A percentile compares a stretch with the other conserved stretches of the same genome.
Conservation (phyloP, 2,888 invertebrate genomes). For the Heteromurus nitidus region DNA sequence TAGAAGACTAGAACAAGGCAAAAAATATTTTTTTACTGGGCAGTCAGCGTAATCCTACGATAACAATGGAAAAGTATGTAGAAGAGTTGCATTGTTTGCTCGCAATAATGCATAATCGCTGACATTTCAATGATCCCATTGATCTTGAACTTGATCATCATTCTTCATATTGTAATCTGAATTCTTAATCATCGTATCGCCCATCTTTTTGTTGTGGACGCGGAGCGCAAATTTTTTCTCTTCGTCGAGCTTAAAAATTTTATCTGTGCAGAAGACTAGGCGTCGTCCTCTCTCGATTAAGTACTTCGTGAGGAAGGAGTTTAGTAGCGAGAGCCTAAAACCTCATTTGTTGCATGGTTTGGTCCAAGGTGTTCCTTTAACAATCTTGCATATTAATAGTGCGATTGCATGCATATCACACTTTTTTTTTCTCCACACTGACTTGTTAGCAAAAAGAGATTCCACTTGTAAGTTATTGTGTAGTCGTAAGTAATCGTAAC, state of each 20-base stretch:
- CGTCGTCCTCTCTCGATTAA: conserved; percentile 10
- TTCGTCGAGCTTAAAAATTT: conserved; percentile 1
- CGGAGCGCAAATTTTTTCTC: background rate
- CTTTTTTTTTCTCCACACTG: too few species aligned
- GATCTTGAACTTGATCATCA: conserved; percentile 45
- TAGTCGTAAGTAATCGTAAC: background rate
- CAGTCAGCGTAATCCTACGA: too few species aligned
- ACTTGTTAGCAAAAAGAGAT: too few species aligned
- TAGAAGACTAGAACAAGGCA: background rate
- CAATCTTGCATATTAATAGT: background rate
- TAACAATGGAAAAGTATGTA: too few species aligned
- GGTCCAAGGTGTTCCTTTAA: background rate
- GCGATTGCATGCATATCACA: background rate
- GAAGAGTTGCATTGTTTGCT: conserved; percentile 1
- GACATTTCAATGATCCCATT: conserved; percentile 31
- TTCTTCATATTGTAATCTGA: conserved; percentile 25
- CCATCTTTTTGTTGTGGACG: conserved; percentile 12
- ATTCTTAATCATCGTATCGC: conserved; percentile 34
- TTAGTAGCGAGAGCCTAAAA: background rate
- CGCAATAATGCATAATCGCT: background rate
- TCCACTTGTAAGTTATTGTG: background rate
- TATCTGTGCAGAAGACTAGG: background rate
- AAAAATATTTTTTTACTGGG: too few species aligned
- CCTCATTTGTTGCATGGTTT: conserved; percentile 1
- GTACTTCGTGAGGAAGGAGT: background rate